Conservation (phyloP, 2,797 vertebrate species). For the Naso thynnoides region DNA sequence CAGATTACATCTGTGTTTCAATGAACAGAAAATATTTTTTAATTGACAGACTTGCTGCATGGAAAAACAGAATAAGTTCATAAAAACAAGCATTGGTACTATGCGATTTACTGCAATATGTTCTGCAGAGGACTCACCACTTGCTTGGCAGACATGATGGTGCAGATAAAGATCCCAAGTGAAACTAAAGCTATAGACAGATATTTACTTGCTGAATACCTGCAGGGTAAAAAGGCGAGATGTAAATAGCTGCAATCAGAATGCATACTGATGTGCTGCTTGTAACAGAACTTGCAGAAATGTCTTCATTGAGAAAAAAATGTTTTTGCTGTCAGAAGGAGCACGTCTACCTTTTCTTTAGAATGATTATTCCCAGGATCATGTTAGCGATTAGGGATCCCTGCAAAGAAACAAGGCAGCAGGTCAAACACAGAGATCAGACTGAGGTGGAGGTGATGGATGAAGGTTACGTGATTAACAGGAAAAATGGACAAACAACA, state of each 20-base stretch:
- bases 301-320: neutral
- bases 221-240: constrained; percentile 68
- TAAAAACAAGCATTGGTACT: neutral
- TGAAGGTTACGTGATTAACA: neutral
- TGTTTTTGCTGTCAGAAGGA: neutral
- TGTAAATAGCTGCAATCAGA: neutral
- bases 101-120: neutral
- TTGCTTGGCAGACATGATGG: constrained; percentile 97
- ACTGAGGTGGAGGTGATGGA: neutral
- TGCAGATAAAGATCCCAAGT: constrained; percentile 96
- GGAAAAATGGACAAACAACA: neutral
- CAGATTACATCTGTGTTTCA: no score
- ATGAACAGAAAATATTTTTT: no score
- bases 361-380: constrained; percentile 94
- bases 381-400: constrained; percentile 98
- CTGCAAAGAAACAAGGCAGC: constrained; percentile 74
- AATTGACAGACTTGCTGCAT: no score
- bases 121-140: constrained; percentile 88
- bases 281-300: neutral
- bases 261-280: neutral
- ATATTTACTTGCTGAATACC: constrained; percentile 93
- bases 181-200: constrained; percentile 93
- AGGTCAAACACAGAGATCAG: constrained; percentile 18
- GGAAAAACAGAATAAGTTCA: no score
- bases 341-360: constrained; percentile 93